Conservation (phyloP, 1,140 invertebrate species). For the Adoxophyes honmai region DNA sequence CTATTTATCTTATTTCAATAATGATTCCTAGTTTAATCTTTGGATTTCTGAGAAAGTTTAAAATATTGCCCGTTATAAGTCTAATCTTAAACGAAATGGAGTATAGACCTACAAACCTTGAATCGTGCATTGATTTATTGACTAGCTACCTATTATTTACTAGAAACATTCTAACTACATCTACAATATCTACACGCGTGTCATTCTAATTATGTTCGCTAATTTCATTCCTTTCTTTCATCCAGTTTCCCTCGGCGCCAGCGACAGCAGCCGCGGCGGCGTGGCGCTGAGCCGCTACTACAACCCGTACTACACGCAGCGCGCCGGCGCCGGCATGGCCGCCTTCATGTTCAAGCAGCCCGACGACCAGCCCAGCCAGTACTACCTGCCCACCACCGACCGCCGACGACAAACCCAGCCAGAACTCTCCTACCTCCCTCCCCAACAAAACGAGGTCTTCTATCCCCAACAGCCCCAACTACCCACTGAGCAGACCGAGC, state of each 20-base stretch:
- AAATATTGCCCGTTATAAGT: too few relatives aligned
- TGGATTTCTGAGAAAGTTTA: too few relatives aligned
- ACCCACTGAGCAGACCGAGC: slow-evolving; percentile 26
- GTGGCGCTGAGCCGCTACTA: slow-evolving; percentile 64
- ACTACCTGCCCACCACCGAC: slow-evolving; percentile 48
- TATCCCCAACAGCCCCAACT: slow-evolving; percentile 20
- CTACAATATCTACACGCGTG: too few relatives aligned
- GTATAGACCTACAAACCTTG: too few relatives aligned
- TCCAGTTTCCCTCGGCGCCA: slow-evolving; percentile 59
- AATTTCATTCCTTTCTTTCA: too few relatives aligned
- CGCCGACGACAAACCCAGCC: slow-evolving; percentile 51
- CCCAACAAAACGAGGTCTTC: slow-evolving; percentile 54
- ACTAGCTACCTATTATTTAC: too few relatives aligned
- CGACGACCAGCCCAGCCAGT: slow-evolving; percentile 50
- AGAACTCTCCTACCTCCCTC: slow-evolving; percentile 39
- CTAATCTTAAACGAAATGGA: too few relatives aligned
- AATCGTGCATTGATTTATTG: too few relatives aligned
- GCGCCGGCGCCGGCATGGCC: slow-evolving; percentile 53
- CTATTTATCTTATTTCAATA: too few relatives aligned
- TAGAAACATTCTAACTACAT: too few relatives aligned
- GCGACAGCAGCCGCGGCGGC: slow-evolving; percentile 48
- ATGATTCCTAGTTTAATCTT: too few relatives aligned
- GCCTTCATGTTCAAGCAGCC: slow-evolving; percentile 60
- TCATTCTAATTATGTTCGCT: too few relatives aligned
- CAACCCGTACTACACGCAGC: slow-evolving; percentile 61